Percentiles rank a stretch among this genome's conserved stretches.
These are phyloP conservation scores for Acleris literana DNA, from an alignment of 2,888 invertebrate species.

Conservation along the genomic window DNA sequence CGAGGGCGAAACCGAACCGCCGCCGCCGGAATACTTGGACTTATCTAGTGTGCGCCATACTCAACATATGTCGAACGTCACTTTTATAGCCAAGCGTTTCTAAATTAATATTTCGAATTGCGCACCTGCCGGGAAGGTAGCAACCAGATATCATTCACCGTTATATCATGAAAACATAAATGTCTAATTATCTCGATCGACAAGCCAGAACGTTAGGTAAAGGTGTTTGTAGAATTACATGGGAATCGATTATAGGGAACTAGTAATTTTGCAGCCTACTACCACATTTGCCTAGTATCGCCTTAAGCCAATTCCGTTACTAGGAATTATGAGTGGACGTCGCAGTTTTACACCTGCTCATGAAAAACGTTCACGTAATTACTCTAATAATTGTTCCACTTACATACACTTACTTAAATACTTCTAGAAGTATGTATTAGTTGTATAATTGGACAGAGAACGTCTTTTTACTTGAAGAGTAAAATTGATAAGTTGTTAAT, in stretches of 20 bases:
- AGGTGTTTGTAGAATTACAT: slow-evolving; percentile 70
- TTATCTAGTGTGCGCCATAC: background rate
- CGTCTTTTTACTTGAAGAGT: too few relatives aligned
- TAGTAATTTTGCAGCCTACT: slow-evolving; percentile 74
- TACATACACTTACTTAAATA: slow-evolving; percentile 42
- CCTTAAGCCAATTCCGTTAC: slow-evolving; percentile 77
- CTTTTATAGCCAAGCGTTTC: slow-evolving; percentile 5
- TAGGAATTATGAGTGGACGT: slow-evolving; percentile 73
- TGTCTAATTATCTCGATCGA: slow-evolving; percentile 35
- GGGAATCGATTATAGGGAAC: slow-evolving; percentile 70
- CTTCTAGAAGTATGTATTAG: too few relatives aligned
- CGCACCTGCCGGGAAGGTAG: slow-evolving; percentile 20
- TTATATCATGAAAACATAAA: slow-evolving; percentile 32
- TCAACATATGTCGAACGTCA: too few relatives aligned
- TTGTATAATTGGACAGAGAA: too few relatives aligned
- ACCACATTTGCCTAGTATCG: slow-evolving; percentile 74
- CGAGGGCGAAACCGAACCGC: background rate
- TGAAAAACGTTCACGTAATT: slow-evolving; percentile 76
- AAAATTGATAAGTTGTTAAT: too few relatives aligned
- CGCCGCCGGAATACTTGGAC: background rate
- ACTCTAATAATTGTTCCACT: slow-evolving; percentile 69
- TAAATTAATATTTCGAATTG: slow-evolving; percentile 17
- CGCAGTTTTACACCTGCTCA: slow-evolving; percentile 74
- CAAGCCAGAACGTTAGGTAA: slow-evolving; percentile 61
- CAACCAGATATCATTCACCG: slow-evolving; percentile 18